phyloP scores from a whole-genome alignment of 2,888 invertebrate species.

The Torymus aiolomorphi region DNA sequence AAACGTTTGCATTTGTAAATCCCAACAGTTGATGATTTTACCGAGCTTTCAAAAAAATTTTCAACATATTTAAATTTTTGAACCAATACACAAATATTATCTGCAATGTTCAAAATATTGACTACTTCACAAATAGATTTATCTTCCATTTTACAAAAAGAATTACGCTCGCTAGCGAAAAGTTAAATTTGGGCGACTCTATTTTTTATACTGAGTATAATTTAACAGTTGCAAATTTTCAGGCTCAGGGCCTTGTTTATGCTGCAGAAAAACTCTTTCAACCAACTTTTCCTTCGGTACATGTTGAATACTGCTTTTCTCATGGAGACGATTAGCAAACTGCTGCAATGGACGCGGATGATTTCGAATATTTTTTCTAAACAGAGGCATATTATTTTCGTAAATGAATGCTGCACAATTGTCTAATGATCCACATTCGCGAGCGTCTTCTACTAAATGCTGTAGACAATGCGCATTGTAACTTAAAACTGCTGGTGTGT shows the following conservation, averaged over 20 bases:
- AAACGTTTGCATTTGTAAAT: conserved; percentile 6
- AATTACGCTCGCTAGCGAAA: background rate
- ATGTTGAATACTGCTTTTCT: conserved; percentile 12
- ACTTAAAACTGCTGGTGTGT: no score
- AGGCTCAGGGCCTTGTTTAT: background rate
- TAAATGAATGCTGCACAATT: no score
- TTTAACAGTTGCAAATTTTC: background rate
- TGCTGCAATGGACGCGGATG: conserved; percentile 12
- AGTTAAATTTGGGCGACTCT: background rate
- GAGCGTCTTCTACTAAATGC: no score
- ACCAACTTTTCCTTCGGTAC: background rate
- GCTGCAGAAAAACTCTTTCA: background rate
- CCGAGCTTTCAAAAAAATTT: background rate
- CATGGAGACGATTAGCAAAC: conserved; percentile 16
- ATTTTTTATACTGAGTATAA: conserved; percentile 5
- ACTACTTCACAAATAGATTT: conserved; percentile 10
- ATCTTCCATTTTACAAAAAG: background rate
- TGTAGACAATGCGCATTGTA: no score
- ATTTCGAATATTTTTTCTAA: conserved; percentile 20
- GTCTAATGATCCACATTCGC: no score
- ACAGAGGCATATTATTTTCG: no score
- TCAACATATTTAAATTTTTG: background rate
- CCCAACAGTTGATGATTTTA: conserved; percentile 3
- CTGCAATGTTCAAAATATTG: background rate
- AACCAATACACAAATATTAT: background rate